These are phyloP conservation scores for Ischnura elegans DNA, from an alignment of 2,888 invertebrate genomes.

Conservation along the genomic window DNA sequence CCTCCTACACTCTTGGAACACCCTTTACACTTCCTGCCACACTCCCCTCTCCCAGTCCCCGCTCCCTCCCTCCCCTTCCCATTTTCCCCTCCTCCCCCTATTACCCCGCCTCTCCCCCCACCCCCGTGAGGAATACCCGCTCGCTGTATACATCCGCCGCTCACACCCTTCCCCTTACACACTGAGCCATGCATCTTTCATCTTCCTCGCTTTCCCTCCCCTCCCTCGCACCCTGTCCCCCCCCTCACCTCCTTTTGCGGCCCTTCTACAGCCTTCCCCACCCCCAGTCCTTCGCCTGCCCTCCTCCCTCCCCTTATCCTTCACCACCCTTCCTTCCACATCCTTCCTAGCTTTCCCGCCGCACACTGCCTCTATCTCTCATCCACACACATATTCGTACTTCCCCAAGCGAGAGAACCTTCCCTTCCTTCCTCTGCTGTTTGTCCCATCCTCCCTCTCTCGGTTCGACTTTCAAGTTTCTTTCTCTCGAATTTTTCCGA, in stretches of 20 bases:
- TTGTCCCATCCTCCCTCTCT: background rate
- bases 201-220: background rate
- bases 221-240: background rate
- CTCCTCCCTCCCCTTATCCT: background rate
- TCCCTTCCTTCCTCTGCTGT: background rate
- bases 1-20: slow-evolving; percentile 43
- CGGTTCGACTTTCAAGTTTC: background rate
- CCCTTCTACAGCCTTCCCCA: background rate
- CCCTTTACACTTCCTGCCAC: slow-evolving; percentile 36
- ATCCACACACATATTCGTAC: background rate
- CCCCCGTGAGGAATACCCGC: background rate
- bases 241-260: background rate
- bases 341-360: slow-evolving; percentile 2
- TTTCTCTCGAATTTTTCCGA: background rate
- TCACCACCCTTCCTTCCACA: background rate
- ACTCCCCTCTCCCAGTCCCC: slow-evolving; percentile 70
- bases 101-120: background rate
- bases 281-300: background rate
- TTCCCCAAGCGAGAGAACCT: background rate
- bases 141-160: slow-evolving; percentile 70
- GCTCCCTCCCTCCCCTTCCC: slow-evolving; percentile 65
- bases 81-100: background rate
- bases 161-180: slow-evolving; percentile 71
- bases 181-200: slow-evolving; percentile 36
- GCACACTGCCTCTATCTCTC: background rate